Evolutionary conservation across 1,140 invertebrate species (phyloP).

Genomic region (Drosophila navojoa): DNA sequence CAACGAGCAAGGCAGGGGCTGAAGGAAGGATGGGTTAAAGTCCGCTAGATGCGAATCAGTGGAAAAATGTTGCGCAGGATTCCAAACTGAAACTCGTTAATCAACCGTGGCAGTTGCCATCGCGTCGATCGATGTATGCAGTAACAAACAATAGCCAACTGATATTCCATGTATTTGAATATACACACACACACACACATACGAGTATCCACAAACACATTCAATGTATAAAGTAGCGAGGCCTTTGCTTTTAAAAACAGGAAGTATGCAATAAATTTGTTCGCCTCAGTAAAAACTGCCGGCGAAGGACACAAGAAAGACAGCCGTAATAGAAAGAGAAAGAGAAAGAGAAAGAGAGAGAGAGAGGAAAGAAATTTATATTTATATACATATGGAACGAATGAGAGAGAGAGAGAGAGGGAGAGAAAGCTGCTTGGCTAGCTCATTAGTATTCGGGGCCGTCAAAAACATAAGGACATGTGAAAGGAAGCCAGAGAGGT

Average conservation of each 20-base stretch:
- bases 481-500: slow-evolving; percentile 57
- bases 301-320: slow-evolving; percentile 34
- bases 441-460: slow-evolving; percentile 78
- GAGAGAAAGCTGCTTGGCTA: slow-evolving; percentile 28
- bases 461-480: slow-evolving; percentile 57
- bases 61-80: slow-evolving; percentile 60
- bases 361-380: too few relatives aligned
- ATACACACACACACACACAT: slow-evolving; percentile 24
- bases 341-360: not conserved
- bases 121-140: slow-evolving; percentile 67
- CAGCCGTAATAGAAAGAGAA: not conserved
- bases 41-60: slow-evolving; percentile 49
- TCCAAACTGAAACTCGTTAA: slow-evolving; percentile 52
- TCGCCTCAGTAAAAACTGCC: slow-evolving; percentile 34
- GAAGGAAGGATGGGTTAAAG: slow-evolving; percentile 76
- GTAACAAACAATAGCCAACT: slow-evolving; percentile 58
- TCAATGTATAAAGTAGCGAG: slow-evolving; percentile 19
- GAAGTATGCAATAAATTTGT: slow-evolving; percentile 75
- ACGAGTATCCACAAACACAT: slow-evolving; percentile 15
- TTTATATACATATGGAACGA: too few relatives aligned
- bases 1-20: slow-evolving; percentile 48
- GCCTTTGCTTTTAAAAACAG: slow-evolving; percentile 48
- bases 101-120: slow-evolving; percentile 50
- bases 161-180: slow-evolving; percentile 75
- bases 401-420: not conserved